A percentile compares a stretch with the other conserved stretches of the same genome.
Evolutionary conservation across 2,797 vertebrate genomes (phyloP).

Genomic region (Cuculus canorus): DNA sequence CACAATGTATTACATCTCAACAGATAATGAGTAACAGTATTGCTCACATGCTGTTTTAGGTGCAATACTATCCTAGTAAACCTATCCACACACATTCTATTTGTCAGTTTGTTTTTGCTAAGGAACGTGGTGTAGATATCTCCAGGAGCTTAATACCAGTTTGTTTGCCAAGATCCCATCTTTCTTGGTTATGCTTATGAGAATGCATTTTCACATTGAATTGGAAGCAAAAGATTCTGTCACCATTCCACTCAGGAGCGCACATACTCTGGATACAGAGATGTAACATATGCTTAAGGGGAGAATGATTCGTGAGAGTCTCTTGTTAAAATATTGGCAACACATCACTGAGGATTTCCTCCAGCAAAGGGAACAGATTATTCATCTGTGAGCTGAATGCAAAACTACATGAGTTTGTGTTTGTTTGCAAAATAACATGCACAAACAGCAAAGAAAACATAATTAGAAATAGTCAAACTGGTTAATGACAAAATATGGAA

Average conservation of each 20-base stretch:
- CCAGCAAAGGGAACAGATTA: slow-evolving; percentile 44
- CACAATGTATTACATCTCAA: neutral
- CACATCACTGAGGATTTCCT: slow-evolving; percentile 49
- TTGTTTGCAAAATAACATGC: neutral
- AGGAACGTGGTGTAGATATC: neutral
- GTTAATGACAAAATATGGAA: slow-evolving; percentile 7
- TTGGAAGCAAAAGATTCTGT: slow-evolving; percentile 5
- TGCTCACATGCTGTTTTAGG: neutral
- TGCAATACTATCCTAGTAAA: neutral
- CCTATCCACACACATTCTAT: neutral
- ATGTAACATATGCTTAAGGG: slow-evolving; percentile 43
- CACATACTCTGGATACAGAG: neutral
- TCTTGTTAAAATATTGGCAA: slow-evolving; percentile 56
- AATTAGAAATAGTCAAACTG: neutral
- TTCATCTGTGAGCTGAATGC: slow-evolving; percentile 18
- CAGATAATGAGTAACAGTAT: neutral
- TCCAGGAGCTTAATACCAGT: neutral
- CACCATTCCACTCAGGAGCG: neutral
- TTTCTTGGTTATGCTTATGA: slow-evolving; percentile 9
- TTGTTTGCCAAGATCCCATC: neutral
- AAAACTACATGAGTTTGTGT: neutral
- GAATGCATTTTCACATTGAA: neutral
- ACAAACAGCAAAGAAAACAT: neutral
- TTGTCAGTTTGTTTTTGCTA: neutral
- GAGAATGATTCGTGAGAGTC: slow-evolving; percentile 18